Evolutionary conservation across 2,888 invertebrate genomes (phyloP).

Genomic region (Drosophila recens): DNA sequence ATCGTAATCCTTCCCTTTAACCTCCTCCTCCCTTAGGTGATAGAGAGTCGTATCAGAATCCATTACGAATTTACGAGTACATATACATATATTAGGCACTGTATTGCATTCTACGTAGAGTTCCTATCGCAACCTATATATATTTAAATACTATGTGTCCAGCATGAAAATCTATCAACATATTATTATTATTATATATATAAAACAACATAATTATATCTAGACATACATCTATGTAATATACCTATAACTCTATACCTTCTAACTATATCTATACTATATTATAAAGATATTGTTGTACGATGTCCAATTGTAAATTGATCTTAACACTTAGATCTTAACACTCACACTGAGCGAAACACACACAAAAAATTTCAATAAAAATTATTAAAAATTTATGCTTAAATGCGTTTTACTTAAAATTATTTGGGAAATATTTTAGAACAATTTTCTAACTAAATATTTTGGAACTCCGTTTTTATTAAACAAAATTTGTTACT

Average conservation of each 20-base stretch:
- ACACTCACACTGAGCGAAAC: constrained; percentile 26
- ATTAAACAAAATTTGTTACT: not conserved
- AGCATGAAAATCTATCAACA: constrained; percentile 53
- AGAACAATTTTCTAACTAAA: too few species aligned
- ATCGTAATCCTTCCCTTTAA: constrained; percentile 33
- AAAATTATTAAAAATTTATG: constrained; percentile 58
- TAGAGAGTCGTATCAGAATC: constrained; percentile 70
- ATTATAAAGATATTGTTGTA: constrained; percentile 72
- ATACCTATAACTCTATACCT: constrained; percentile 31
- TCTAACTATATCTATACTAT: constrained; percentile 29
- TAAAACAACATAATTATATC: constrained; percentile 15
- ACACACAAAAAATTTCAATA: constrained; percentile 56
- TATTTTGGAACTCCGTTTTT: too few species aligned
- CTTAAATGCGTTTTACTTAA: not conserved
- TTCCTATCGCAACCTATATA: constrained; percentile 25
- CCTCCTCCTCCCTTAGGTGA: constrained; percentile 42
- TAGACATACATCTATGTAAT: constrained; percentile 29
- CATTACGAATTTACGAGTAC: constrained; percentile 73
- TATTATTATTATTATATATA: constrained; percentile 22
- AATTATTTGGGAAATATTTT: too few species aligned
- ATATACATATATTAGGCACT: constrained; percentile 41
- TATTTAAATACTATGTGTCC: constrained; percentile 42
- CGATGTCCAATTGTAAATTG: constrained; percentile 80
- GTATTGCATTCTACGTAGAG: constrained; percentile 38
- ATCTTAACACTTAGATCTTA: constrained; percentile 67